Percentiles rank a stretch among this genome's conserved stretches.
Conservation (phyloP, 2,888 invertebrate genomes). For the Phyto melanocephala region DNA sequence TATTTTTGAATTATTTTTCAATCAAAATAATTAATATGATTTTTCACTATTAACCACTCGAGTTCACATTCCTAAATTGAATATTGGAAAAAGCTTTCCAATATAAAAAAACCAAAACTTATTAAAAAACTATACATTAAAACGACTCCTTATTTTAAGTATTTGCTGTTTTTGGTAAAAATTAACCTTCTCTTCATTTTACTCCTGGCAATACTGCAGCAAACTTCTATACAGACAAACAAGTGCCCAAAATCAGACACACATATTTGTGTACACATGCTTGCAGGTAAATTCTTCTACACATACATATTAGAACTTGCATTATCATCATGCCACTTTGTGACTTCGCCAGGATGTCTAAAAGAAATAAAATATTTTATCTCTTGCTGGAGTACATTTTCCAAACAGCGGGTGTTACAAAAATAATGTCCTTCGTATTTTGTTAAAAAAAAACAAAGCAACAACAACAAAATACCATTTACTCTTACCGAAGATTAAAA, state of each 20-base stretch:
- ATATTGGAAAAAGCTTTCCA: no score
- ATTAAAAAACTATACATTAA: no score
- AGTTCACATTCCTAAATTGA: no score
- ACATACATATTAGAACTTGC: not conserved
- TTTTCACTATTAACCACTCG: no score
- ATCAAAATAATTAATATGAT: no score
- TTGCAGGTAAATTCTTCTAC: not conserved
- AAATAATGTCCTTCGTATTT: slow-evolving; percentile 44
- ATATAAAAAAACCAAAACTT: no score
- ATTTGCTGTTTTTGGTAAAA: no score
- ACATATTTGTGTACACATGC: not conserved
- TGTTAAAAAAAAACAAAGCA: not conserved
- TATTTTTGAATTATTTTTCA: no score
- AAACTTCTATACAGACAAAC: not conserved
- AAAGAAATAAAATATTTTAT: not conserved
- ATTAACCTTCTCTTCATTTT: no score
- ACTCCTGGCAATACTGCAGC: not conserved
- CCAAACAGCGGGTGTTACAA: slow-evolving; percentile 52
- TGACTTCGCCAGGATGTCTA: slow-evolving; percentile 55
- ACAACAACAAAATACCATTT: slow-evolving; percentile 8
- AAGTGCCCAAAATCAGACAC: not conserved
- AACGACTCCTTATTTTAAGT: no score
- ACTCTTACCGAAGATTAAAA: slow-evolving; percentile 34
- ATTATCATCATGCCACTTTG: slow-evolving; percentile 15
- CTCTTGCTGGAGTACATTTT: not conserved